These are phyloP conservation scores for Chaetodon auriga DNA, from an alignment of 2,113 vertebrate species.

Conservation along the genomic window DNA sequence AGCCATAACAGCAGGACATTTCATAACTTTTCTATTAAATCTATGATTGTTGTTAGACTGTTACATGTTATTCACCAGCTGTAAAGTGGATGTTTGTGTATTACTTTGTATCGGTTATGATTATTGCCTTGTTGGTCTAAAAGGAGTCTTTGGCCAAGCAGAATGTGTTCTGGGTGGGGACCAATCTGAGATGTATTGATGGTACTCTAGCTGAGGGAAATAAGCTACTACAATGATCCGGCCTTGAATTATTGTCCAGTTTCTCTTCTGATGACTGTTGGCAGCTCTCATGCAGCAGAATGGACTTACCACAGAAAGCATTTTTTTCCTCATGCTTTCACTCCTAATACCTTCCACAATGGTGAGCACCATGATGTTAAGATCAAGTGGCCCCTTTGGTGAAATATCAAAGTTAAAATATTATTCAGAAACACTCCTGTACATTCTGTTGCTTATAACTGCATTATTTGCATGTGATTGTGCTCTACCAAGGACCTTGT, in stretches of 20 bases:
- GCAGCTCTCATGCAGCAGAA: conserved; percentile 30
- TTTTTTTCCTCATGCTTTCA: conserved; percentile 21
- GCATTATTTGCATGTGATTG: conserved; percentile 57
- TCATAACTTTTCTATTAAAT: conserved; percentile 54
- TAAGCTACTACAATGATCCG: conserved; percentile 54
- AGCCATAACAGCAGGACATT: conserved; percentile 63
- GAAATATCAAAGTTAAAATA: conserved; percentile 42
- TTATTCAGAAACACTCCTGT: conserved; percentile 31
- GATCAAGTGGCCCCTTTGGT: conserved; percentile 8
- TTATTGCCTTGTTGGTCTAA: conserved; percentile 63
- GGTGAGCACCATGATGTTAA: conserved; percentile 23
- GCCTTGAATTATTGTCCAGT: conserved; percentile 53
- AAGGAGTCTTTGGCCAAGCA: conserved; percentile 53
- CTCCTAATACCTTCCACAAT: conserved; percentile 30
- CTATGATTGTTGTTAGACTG: conserved; percentile 62
- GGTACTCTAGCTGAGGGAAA: conserved; percentile 52
- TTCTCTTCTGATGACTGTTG: conserved; percentile 37
- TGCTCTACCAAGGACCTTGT: conserved; percentile 38
- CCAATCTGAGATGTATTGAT: conserved; percentile 42
- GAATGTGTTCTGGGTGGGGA: conserved; percentile 67
- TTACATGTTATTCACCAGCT: conserved; percentile 72
- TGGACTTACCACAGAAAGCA: conserved; percentile 1
- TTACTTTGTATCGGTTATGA: conserved; percentile 46
- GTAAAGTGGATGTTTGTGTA: conserved; percentile 50
- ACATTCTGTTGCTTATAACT: conserved; percentile 45